Percentiles rank a stretch among this genome's conserved stretches.
Evolutionary conservation across 1,140 invertebrate species (phyloP).

Genomic region (Sogatella furcifera): DNA sequence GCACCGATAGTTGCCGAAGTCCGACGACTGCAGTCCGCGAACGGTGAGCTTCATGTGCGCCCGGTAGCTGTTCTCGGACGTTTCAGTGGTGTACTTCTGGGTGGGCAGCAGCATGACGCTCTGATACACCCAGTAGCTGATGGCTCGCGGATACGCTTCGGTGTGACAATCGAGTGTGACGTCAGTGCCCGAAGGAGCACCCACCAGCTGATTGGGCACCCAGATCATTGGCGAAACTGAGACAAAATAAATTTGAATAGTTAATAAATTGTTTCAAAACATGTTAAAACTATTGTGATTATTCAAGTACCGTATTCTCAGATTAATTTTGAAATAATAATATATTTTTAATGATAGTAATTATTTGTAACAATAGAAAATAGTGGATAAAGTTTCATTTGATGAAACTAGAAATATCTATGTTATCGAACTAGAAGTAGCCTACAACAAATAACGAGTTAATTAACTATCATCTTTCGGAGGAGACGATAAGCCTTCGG

Average conservation of each 20-base stretch:
- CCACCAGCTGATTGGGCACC: constrained; percentile 84
- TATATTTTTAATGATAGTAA: too few species aligned
- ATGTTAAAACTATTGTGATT: too few species aligned
- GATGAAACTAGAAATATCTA: too few species aligned
- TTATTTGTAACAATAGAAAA: too few species aligned
- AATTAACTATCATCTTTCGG: too few species aligned
- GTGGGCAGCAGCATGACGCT: constrained; percentile 73
- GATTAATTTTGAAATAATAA: too few species aligned
- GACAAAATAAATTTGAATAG: constrained; percentile 11
- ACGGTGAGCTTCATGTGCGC: constrained; percentile 79
- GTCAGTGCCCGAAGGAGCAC: constrained; percentile 74
- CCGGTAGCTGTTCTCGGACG: constrained; percentile 68
- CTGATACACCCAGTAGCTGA: constrained; percentile 86
- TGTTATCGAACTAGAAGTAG: too few species aligned
- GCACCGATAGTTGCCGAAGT: constrained; percentile 78
- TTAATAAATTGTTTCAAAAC: too few species aligned
- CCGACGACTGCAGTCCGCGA: constrained; percentile 57
- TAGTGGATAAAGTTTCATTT: too few species aligned
- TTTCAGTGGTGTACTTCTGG: constrained; percentile 67
- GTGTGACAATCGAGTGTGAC: constrained; percentile 88
- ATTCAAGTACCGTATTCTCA: too few species aligned
- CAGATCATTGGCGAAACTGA: constrained; percentile 85
- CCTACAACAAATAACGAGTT: too few species aligned
- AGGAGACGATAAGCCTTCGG: too few species aligned
- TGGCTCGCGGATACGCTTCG: constrained; percentile 83